Conservation (phyloP, 1,140 invertebrate genomes). For the Piezodorus guildinii region DNA sequence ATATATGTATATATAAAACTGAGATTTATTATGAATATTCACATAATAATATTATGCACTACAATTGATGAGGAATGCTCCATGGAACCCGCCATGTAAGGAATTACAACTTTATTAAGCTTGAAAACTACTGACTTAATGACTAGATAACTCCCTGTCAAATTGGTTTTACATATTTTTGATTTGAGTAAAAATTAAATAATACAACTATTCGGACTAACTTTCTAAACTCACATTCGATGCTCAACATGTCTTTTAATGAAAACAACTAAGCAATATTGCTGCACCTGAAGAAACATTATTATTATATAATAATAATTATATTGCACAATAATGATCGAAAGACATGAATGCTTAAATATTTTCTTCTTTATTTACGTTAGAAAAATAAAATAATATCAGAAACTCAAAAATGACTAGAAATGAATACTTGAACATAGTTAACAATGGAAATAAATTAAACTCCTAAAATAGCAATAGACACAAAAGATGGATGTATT, state of each 20-base stretch:
- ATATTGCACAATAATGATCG: background rate
- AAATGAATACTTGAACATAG: too few relatives aligned
- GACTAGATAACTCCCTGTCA: background rate
- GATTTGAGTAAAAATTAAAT: background rate
- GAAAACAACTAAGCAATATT: background rate
- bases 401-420: too few relatives aligned
- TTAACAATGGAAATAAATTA: too few relatives aligned
- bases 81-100: slow-evolving; percentile 7
- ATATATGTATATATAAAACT: background rate
- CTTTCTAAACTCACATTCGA: background rate
- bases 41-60: background rate
- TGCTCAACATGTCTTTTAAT: slow-evolving; percentile 3
- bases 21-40: background rate
- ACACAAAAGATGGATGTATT: background rate
- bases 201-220: background rate
- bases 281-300: too few relatives aligned
- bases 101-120: background rate
- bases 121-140: background rate
- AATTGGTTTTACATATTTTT: background rate
- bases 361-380: background rate
- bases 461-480: background rate
- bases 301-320: too few relatives aligned
- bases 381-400: background rate
- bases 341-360: background rate
- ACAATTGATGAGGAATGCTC: background rate